Evolutionary conservation across 2,113 vertebrate species (phyloP), one percentile per base, ranked within the genome.

Genomic region (Trinectes maculatus): DNA sequence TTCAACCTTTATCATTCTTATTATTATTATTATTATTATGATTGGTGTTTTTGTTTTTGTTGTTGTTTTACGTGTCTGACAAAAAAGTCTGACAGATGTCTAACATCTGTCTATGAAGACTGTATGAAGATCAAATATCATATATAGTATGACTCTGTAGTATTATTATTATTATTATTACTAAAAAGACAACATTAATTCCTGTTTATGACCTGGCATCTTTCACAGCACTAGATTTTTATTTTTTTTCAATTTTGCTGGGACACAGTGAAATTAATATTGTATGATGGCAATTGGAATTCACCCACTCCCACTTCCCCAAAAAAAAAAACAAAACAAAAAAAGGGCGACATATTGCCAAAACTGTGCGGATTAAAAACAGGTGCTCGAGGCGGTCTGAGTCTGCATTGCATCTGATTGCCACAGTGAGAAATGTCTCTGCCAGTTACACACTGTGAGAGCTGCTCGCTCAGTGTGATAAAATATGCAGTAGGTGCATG

Each of bases 321-420:
- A 78, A 67, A 70, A 70, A 75, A 79, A 58, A 49, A 58, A 70
- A 70, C 72, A 79, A 58, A 49, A 58, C n/a, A n/a, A 33, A 33
- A 33, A 33, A 39, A 15, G 12, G 37, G 34, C 62, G 37, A 59
- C 58, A 79, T 64, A 79, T 59, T 74, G 68, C 46, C 54, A 43
- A 81, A 81, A 62, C 56, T 47, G 25, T 10, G 71, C 55, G 71
- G 77, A 83, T 67, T 76, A 63, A 85, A 83, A 74, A 77, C 44
- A 61, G 54, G 44, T 53, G 79, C 79, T 62, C 1, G 37, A 62
- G 70, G 82, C 71, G 15, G 43, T 64, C 9, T 33, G 37, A 56
- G 39, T 71, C 39, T 49, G 44, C 52, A 43, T 55, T 51, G 62
- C 60, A 71, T 82, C 65, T 71, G 72, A 77, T 66, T 54, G 42